phyloP scores from a whole-genome alignment of 2,888 invertebrate genomes.

The Vannuccia rotundouncinata region DNA sequence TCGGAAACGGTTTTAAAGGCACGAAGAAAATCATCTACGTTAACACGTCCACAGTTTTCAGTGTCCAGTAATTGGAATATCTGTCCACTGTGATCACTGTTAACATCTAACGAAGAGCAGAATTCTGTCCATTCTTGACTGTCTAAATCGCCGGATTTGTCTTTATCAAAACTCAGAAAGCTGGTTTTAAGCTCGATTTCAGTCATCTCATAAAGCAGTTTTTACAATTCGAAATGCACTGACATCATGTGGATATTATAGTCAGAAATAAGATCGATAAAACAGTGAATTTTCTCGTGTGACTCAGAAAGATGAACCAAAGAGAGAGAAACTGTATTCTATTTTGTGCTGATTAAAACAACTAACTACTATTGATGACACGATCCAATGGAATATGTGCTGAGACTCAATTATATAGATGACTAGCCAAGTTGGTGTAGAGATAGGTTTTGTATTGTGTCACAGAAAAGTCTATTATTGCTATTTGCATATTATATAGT shows the following conservation, averaged over 20 bases:
- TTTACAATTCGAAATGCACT: not conserved
- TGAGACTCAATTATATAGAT: too few relatives aligned
- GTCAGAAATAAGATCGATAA: not conserved
- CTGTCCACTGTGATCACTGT: not conserved
- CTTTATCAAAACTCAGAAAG: slow-evolving; percentile 17
- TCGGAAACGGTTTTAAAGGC: not conserved
- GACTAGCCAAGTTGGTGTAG: too few relatives aligned
- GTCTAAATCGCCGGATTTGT: not conserved
- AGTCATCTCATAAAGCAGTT: not conserved
- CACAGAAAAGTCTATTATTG: too few relatives aligned
- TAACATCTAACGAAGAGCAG: not conserved
- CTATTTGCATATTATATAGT: too few relatives aligned
- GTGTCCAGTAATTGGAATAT: slow-evolving; percentile 11
- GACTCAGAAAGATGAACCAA: not conserved
- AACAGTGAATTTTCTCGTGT: not conserved
- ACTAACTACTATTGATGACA: too few relatives aligned
- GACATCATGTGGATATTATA: not conserved
- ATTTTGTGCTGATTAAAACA: too few relatives aligned
- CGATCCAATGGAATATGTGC: too few relatives aligned
- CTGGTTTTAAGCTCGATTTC: not conserved
- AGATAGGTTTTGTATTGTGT: too few relatives aligned
- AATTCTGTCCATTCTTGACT: slow-evolving; percentile 11
- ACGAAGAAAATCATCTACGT: not conserved
- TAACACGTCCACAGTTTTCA: not conserved
- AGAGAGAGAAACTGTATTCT: too few relatives aligned